Evolutionary conservation across 2,888 invertebrate genomes (phyloP), one percentile per base, ranked within the genome.

Genomic region (Crematogaster levior): DNA sequence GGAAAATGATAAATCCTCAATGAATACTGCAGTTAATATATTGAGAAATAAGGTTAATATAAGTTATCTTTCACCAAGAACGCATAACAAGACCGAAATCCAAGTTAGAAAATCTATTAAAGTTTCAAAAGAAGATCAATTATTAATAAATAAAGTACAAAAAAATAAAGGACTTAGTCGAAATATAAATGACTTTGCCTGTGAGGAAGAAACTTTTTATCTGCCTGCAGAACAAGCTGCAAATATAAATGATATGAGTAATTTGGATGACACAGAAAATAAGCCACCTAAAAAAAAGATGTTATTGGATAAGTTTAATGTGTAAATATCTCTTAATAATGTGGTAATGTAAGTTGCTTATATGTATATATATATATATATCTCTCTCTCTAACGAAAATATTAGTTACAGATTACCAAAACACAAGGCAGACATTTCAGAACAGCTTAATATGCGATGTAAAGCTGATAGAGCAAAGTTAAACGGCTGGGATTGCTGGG

Each of bases 401-500:
- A 48, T 65, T 75, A 70, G 70, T 79, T 83, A 30, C n/a, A 85
- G 85, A 9, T 3, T 18, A 48, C 51, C 72, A 15, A 43, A 48
- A 0, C 80, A 56, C 51, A 65, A 77, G 12, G 12, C 72, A 40
- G 15, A 84, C 4, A 0, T 48, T 30, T 90, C 91, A 84, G 90
- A 79, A 10, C 56, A 70, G 1, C 12, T 70, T 46, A 79, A 79
- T 2, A 70, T 70, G 56, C 70, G 94, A 46, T 93, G 93, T 61
- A 94, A 93, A 89, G 86, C 77, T n/a, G 94, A 94, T 60, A 92
- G 94, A 81, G 91, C 90, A 80, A 92, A 93, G 83, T 84, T 95
- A 51, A 90, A 89, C 65, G 95, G 95, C n/a, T 93, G 94, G 93
- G 88, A 91, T 81, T 95, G 95, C 84, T 89, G 90, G 72, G 92